Conservation (phyloP, 2,888 invertebrate species). For the Galeopsomyia nigrocyanea region DNA sequence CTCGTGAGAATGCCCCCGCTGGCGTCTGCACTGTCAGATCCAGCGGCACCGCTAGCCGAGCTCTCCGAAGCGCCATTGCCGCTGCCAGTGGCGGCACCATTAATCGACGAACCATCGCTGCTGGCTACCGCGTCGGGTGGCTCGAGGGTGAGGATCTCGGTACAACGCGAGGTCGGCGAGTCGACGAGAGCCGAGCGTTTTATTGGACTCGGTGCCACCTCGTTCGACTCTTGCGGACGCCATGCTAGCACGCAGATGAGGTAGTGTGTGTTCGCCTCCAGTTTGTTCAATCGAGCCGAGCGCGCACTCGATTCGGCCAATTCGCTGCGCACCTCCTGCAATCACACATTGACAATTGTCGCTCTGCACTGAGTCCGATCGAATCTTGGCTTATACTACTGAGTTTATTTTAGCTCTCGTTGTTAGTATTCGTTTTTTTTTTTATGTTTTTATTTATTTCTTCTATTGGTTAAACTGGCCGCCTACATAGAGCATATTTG, state of each 20-base stretch:
- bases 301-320: constrained; percentile 81
- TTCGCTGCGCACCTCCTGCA: constrained; percentile 80
- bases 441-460: too few species aligned
- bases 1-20: constrained; percentile 79
- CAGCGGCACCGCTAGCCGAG: not conserved
- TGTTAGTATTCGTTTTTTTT: too few species aligned
- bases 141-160: constrained; percentile 82
- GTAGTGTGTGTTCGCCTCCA: constrained; percentile 86
- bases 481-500: too few species aligned
- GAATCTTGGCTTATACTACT: not conserved
- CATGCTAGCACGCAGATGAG: constrained; percentile 87
- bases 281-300: constrained; percentile 80
- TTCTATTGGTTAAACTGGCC: too few species aligned
- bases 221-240: too few species aligned
- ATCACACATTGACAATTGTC: not conserved
- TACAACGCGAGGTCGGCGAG: constrained; percentile 82
- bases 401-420: too few species aligned
- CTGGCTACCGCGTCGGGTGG: constrained; percentile 72
- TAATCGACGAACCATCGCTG: constrained; percentile 69
- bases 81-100: not conserved
- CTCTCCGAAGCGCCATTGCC: not conserved
- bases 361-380: not conserved
- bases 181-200: constrained; percentile 72
- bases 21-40: not conserved
- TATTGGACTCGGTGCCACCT: too few species aligned